Evolutionary conservation across 2,797 vertebrate genomes (phyloP), one percentile per base, ranked within the genome.

Genomic region (Gallirallus australis): DNA sequence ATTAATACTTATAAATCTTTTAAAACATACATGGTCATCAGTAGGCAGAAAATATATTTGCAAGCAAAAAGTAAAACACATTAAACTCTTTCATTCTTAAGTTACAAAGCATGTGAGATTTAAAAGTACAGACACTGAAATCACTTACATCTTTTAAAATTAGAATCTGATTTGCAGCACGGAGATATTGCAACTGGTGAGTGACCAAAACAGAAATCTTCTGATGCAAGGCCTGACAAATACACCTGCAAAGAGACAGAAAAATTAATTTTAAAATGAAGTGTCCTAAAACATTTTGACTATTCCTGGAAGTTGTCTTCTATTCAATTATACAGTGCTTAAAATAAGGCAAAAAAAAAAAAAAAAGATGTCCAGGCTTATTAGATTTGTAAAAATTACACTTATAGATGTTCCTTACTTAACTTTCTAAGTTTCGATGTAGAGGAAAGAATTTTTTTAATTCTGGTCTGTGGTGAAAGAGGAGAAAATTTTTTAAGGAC

Each of bases 151-250:
- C 99, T 97, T 99, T 99, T 65, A 99, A 80, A 96, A 99, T 99
- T 30, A 99, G 83, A 91, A 99, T 99, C 92, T 99, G 98, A 97
- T 98, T 98, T 40, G 99, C 99, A 86, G 98, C 98, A 95, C 97
- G 99, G 40, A 99, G 98, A 97, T 99, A 99, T 37, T 99, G 99
- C 53, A 99, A 96, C 82, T 99, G 99, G 86, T 99, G 99, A 66
- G 99, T 99, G 56, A 99, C 99, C 86, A 99, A 98, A 97, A 99
- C 98, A 53, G 98, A 98, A 72, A 99, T 97, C 96, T 99, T 99
- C 96, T 99, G 98, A 66, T 97, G 98, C 84, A 99, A 97, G 52
- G 99, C 97, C 72, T 99, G 99, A 98, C 99, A 99, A 93, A 99
- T 99, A 94, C 99, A 99, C 93, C 99, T 99, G 94, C n/a, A 95